Conservation (phyloP, 2,888 invertebrate genomes). For the Polydrusus tereticollis region DNA sequence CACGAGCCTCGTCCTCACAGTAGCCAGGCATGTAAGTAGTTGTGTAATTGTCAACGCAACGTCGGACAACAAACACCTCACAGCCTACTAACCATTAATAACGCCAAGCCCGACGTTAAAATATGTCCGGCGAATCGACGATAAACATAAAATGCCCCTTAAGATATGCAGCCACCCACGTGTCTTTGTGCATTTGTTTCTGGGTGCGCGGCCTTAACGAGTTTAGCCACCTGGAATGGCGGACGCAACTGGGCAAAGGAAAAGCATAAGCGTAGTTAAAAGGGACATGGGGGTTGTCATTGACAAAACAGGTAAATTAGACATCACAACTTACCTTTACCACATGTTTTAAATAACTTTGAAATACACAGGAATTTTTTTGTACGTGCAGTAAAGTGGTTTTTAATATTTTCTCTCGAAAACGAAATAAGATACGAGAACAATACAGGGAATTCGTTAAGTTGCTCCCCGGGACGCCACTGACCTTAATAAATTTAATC, state of each 20-base stretch:
- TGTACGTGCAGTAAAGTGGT: too few relatives aligned
- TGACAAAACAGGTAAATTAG: too few relatives aligned
- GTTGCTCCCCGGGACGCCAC: too few relatives aligned
- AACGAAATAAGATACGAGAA: too few relatives aligned
- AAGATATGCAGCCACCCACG: conserved; percentile 38
- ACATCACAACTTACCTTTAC: too few relatives aligned
- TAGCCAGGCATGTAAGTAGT: conserved; percentile 46
- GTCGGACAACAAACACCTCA: conserved; percentile 40
- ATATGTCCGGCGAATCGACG: conserved; percentile 6
- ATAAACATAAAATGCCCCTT: conserved; percentile 26
- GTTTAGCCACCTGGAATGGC: conserved; percentile 22
- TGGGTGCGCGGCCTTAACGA: conserved; percentile 27
- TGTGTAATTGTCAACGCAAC: conserved; percentile 47
- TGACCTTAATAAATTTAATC: too few relatives aligned
- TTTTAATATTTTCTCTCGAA: too few relatives aligned
- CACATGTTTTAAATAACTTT: too few relatives aligned
- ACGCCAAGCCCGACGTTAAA: conserved; percentile 28
- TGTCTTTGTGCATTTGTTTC: conserved; percentile 26
- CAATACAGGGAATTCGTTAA: too few relatives aligned
- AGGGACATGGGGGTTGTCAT: too few relatives aligned
- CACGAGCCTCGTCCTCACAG: conserved; percentile 29
- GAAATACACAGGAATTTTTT: too few relatives aligned
- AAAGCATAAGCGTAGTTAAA: too few relatives aligned
- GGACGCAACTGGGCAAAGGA: neutral
- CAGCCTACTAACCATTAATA: conserved; percentile 43